Evolutionary conservation across 2,888 invertebrate species (phyloP), one percentile per base, ranked within the genome.

Genomic region (Boloria selene): DNA sequence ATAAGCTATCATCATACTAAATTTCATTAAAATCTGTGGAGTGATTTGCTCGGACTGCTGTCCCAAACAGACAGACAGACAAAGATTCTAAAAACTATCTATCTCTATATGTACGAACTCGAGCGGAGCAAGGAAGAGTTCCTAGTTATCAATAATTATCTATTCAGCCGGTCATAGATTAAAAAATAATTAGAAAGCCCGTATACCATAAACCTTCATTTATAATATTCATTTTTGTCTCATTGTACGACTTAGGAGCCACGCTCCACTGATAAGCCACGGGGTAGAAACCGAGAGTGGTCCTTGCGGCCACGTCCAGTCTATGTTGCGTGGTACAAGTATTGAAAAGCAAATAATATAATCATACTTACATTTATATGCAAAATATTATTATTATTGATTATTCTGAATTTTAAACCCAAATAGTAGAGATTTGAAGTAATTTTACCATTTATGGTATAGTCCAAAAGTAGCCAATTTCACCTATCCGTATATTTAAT

Each of bases 241-340:
- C 52, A 58, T 17, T 52, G 26, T 44, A 51, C 22, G 17, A 31
- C 42, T 45, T 58, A 14, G 22, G 54, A 44, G 31, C 18, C 13
- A 31, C 50, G 47, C 72, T 73, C 76, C 75, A 77, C 75, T 73
- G 81, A 80, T 81, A 82, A 84, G 79, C 79, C 75, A 72, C 74
- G 68, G 59, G 38, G 78, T 78, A 74, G 88, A 90, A 89, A 90
- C 85, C 70, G 89, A 90, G 86, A 91, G 90, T 90, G 87, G 84
- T 44, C 75, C 22, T 22, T 22, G 78, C 87, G 90, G 90, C 90
- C 90, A 88, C 90, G 86, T 72, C 90, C 82, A 83, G 87, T 87
- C 44, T 45, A 38, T 38, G 45, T 47, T 26, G 51, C 38, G 53
- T 54, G 55, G 50, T 54, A 10, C 50, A 42, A 63, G 58, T 26